Percentiles rank a stretch among this genome's conserved stretches.
These are phyloP conservation scores for Acanthiza pusilla DNA, from an alignment of 2,797 vertebrate genomes.

Conservation along the genomic window DNA sequence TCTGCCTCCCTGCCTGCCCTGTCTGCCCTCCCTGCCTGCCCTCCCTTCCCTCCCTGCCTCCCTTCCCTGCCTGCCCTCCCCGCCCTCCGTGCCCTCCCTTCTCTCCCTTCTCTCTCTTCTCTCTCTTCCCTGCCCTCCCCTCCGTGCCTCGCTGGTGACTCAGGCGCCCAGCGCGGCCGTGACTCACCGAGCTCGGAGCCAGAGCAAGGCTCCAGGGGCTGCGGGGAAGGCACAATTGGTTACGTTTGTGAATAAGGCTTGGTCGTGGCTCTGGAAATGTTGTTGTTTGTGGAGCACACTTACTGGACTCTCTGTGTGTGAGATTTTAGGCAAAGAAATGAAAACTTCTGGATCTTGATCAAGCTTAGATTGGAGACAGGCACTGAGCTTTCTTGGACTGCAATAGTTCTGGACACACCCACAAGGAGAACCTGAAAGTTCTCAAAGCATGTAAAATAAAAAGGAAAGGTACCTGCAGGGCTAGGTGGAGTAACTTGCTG, in stretches of 20 bases:
- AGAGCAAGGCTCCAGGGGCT: not conserved
- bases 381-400: not conserved
- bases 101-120: no score
- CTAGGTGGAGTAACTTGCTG: not conserved
- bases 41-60: no score
- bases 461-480: constrained; percentile 1
- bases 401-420: not conserved
- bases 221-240: not conserved
- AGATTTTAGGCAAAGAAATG: not conserved
- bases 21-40: no score
- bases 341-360: not conserved
- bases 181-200: not conserved
- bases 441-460: not conserved
- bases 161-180: not conserved
- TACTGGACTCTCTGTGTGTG: not conserved
- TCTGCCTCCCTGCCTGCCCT: no score
- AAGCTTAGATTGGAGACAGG: not conserved
- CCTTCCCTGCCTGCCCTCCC: no score
- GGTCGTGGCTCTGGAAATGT: not conserved
- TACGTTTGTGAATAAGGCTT: not conserved
- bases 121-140: no score
- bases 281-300: not conserved
- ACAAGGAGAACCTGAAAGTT: not conserved
- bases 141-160: not conserved
- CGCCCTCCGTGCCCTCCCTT: no score